Evolutionary conservation across 2,888 invertebrate genomes (phyloP), one percentile per base, ranked within the genome.

Genomic region (Leptinotarsa rubiginosa): DNA sequence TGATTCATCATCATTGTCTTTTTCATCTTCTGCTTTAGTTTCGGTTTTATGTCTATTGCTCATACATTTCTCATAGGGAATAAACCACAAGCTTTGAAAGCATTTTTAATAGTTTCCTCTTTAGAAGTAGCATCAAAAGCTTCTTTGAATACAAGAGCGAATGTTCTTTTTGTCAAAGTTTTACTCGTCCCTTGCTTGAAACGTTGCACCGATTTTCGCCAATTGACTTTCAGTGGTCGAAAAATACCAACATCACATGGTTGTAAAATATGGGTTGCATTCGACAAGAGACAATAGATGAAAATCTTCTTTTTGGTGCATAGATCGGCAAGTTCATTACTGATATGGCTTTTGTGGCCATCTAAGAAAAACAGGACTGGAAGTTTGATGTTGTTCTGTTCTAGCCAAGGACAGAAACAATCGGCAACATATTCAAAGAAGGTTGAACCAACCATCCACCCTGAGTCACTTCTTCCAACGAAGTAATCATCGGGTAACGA

Each of bases 171-270:
- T 31, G 7, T 31, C 31, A 31, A 31, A 56, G 72, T 56, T 68
- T 59, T 68, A 22, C 41, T 59, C n/a, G 50, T 54, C 68, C 68
- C 68, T 50, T n/a, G 16, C 16, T 13, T 50, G 5, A 16, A 50
- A 50, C 50, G 16, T 47, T 31, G 18, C 1, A 70, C 41, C 13
- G 59, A n/a, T 62, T 70, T 64, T 20, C 64, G 25, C 3, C n/a
- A 50, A n/a, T 50, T 50, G 50, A 50, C 41, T 54, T 69, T 73
- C 41, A 67, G 50, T 56, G 68, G 73, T 18, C 69, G 5, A 59
- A 73, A 73, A 22, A 67, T 69, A 18, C 68, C 67, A 52, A 73
- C 73, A 69, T 47, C 50, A 50, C 68, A 31, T 31, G 31, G 10
- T 10, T 31, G 31, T 31, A 31, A 31, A 31, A 31, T 31, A 31